Conservation (phyloP, 2,888 invertebrate genomes). For the Drosophila ustulata region DNA sequence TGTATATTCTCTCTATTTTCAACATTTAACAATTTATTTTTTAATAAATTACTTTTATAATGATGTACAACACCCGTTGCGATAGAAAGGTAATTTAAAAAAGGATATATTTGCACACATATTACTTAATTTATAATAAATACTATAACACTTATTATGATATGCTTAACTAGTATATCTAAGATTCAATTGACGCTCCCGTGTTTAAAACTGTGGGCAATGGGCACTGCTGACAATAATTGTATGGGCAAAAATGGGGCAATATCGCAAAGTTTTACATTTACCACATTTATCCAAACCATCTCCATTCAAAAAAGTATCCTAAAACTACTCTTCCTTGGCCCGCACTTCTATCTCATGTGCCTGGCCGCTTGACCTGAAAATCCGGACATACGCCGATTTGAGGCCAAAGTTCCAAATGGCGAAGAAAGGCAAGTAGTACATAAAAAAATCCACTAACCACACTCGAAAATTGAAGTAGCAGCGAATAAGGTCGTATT, state of each 20-base stretch:
- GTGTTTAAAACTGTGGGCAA: constrained; percentile 16
- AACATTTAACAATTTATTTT: not conserved
- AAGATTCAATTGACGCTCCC: constrained; percentile 6
- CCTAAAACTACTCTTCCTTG: constrained; percentile 68
- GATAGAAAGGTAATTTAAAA: not conserved
- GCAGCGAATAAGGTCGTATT: constrained; percentile 86
- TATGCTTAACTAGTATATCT: not conserved
- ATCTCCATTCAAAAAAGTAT: not conserved
- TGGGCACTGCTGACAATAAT: constrained; percentile 24
- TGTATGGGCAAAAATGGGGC: constrained; percentile 15
- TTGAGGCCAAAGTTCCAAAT: constrained; percentile 88
- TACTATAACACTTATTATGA: not conserved
- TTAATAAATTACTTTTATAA: not conserved
- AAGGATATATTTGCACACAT: constrained; percentile 1
- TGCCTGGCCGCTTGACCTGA: constrained; percentile 66
- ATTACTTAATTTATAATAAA: constrained; percentile 6
- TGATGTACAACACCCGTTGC: not conserved
- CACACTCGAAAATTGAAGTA: constrained; percentile 88
- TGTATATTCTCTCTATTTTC: not conserved
- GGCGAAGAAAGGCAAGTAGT: constrained; percentile 89
- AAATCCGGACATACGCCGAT: constrained; percentile 88
- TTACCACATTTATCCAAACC: constrained; percentile 15
- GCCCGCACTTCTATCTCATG: constrained; percentile 67
- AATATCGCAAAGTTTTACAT: constrained; percentile 14
- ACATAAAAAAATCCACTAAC: constrained; percentile 87